Evolutionary conservation across 2,797 vertebrate species (phyloP).

Genomic region (Danio tinwini): DNA sequence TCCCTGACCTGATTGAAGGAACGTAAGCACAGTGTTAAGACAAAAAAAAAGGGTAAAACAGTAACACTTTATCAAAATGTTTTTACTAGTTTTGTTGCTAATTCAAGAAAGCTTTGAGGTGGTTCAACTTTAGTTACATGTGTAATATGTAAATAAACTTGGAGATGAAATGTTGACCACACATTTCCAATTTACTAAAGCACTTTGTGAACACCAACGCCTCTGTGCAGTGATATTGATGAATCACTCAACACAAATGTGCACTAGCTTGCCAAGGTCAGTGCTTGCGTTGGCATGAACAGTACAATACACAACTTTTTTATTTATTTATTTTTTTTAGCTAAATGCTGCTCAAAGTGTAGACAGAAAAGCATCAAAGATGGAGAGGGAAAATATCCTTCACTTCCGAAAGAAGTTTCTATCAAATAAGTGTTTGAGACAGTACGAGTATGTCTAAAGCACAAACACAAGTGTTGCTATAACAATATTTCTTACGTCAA

Average conservation of each 20-base stretch:
- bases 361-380: constrained; percentile 12
- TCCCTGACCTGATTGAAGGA: constrained; percentile 82
- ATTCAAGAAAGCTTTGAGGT: constrained; percentile 54
- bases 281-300: constrained; percentile 58
- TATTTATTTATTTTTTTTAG: constrained; percentile 46
- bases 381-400: background rate
- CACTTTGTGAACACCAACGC: constrained; percentile 11
- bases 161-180: constrained; percentile 10
- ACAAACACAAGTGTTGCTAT: no score
- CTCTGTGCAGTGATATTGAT: constrained; percentile 66
- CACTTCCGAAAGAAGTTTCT: background rate
- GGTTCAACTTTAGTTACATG: constrained; percentile 56
- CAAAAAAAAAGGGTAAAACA: background rate
- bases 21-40: constrained; percentile 23
- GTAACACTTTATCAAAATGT: background rate
- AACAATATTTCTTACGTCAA: no score
- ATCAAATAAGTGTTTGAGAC: constrained; percentile 22
- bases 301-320: background rate
- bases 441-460: no score
- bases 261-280: constrained; percentile 14
- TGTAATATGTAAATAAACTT: background rate
- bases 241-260: constrained; percentile 60
- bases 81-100: background rate
- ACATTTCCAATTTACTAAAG: constrained; percentile 34
- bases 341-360: constrained; percentile 33